A percentile compares a stretch with the other conserved stretches of the same genome.
phyloP scores from a whole-genome alignment of 2,888 invertebrate genomes.

The Arctia plantaginis region DNA sequence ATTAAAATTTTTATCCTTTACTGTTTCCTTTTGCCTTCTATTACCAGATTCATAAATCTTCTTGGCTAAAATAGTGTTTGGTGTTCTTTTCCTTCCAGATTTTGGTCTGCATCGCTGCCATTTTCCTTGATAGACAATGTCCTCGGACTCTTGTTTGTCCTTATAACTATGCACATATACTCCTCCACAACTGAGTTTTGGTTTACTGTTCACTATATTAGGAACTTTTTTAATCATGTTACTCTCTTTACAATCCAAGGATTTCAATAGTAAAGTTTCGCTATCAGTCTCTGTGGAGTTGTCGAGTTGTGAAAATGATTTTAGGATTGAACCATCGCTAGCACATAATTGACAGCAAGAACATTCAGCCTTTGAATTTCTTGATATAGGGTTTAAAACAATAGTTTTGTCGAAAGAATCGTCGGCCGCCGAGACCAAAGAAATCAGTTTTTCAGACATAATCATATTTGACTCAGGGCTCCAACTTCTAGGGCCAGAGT shows the following conservation, averaged over 20 bases:
- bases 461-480: conserved; percentile 18
- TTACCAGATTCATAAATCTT: conserved; percentile 41
- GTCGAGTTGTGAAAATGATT: conserved; percentile 27
- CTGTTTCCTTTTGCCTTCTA: conserved; percentile 42
- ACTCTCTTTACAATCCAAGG: conserved; percentile 40
- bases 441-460: conserved; percentile 10
- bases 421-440: conserved; percentile 19
- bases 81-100: conserved; percentile 52
- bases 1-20: conserved; percentile 36
- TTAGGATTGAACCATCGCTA: conserved; percentile 37
- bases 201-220: conserved; percentile 46
- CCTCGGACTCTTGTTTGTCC: conserved; percentile 69
- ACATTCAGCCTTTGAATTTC: conserved; percentile 54
- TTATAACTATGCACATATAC: conserved; percentile 77
- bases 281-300: conserved; percentile 35
- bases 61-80: conserved; percentile 42
- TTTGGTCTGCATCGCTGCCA: conserved; percentile 69
- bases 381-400: conserved; percentile 53
- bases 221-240: conserved; percentile 34
- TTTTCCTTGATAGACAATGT: conserved; percentile 78
- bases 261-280: conserved; percentile 44
- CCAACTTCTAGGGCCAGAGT: conserved; percentile 15
- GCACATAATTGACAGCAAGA: conserved; percentile 56
- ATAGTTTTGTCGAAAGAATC: conserved; percentile 48
- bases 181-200: conserved; percentile 69